phyloP scores from a whole-genome alignment of 2,113 vertebrate species.

The Cebus imitator region DNA sequence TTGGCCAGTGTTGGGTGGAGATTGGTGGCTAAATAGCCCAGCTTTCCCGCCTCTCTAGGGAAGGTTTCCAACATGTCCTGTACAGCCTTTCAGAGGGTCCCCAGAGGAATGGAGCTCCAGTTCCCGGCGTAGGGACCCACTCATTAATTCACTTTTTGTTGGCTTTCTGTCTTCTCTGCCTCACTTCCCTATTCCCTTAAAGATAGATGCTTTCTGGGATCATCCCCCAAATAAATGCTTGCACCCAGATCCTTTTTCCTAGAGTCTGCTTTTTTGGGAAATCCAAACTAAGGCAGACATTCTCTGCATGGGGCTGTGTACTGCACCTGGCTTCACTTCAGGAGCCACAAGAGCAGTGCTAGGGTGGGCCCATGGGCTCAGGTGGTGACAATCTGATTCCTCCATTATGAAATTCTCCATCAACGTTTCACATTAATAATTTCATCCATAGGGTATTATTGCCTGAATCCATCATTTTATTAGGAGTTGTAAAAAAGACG shows the following conservation, averaged over 20 bases:
- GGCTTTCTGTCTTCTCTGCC: not conserved
- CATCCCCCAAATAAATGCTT: not conserved
- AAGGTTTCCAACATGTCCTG: not conserved
- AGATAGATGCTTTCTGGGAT: not conserved
- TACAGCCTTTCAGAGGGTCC: not conserved
- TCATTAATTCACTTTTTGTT: not conserved
- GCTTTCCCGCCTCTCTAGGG: not conserved
- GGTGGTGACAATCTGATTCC: not conserved
- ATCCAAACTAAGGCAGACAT: not conserved
- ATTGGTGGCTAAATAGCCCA: not conserved
- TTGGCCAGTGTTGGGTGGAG: not conserved
- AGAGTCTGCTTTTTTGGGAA: not conserved
- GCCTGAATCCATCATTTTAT: constrained; percentile 49
- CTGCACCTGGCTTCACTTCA: not conserved
- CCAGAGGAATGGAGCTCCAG: not conserved
- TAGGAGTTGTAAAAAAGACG: constrained; percentile 1
- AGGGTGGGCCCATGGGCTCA: not conserved
- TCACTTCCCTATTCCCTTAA: not conserved
- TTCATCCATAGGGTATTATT: not conserved
- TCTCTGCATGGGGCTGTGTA: too few relatives aligned
- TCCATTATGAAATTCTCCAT: not conserved
- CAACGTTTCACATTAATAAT: not conserved
- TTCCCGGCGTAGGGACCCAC: not conserved
- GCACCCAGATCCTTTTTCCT: not conserved
- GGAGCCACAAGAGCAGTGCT: not conserved